A percentile compares a stretch with the other conserved stretches of the same genome.
These are phyloP conservation scores for Gallinago undulata DNA, from an alignment of 2,113 vertebrate species.

Conservation along the genomic window DNA sequence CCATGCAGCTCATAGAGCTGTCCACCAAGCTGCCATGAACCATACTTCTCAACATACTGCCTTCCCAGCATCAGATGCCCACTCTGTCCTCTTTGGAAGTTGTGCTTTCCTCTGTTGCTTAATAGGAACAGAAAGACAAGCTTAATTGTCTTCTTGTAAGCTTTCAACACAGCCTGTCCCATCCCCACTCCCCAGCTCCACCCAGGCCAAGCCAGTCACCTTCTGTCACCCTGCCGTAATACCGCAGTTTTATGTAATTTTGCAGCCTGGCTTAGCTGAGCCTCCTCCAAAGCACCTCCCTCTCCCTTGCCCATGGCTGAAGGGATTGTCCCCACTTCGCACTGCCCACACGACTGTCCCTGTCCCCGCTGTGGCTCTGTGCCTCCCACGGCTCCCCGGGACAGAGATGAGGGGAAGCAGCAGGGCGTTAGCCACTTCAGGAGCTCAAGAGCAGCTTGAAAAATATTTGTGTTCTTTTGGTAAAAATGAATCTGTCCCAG, in stretches of 20 bases:
- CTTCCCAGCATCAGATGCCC: not conserved
- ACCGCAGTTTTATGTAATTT: not conserved
- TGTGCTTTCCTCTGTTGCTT: not conserved
- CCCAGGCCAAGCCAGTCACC: not conserved
- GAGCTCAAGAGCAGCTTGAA: constrained; percentile 33
- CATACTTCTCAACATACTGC: not conserved
- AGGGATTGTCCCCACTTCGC: not conserved
- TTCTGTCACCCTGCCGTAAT: not conserved
- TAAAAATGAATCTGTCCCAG: constrained; percentile 35
- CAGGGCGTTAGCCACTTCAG: not conserved
- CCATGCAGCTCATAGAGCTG: not conserved
- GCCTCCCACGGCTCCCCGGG: not conserved
- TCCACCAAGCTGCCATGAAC: not conserved
- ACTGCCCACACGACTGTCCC: not conserved
- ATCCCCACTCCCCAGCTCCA: not conserved
- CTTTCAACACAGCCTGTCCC: not conserved
- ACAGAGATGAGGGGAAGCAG: not conserved
- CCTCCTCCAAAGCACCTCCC: not conserved
- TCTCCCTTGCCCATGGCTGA: not conserved
- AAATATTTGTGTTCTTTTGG: constrained; percentile 35
- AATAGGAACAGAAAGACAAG: not conserved
- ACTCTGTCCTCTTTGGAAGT: not conserved
- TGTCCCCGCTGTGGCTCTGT: not conserved
- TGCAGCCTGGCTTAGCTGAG: not conserved
- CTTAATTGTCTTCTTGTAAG: not conserved